These are phyloP conservation scores for Anser brachyrhynchus DNA, from an alignment of 2,113 vertebrate genomes.

Conservation along the genomic window DNA sequence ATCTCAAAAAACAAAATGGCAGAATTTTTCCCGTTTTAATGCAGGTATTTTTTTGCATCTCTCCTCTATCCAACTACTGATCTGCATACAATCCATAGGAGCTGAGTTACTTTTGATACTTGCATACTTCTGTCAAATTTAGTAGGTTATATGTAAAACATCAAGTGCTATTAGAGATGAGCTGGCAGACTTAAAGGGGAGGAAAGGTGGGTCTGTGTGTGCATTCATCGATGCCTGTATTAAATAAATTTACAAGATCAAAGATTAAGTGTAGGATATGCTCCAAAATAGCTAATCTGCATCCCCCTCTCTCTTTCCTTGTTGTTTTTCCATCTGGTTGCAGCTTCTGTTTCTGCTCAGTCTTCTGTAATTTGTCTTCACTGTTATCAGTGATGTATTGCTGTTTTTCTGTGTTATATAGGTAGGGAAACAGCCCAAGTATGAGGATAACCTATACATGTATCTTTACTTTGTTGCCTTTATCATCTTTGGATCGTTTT, in stretches of 20 bases:
- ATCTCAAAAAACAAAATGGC: neutral
- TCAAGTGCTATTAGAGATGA: neutral
- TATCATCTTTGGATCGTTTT: conserved; percentile 97
- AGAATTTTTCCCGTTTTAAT: neutral
- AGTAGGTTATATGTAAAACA: neutral
- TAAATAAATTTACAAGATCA: neutral
- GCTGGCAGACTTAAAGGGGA: neutral
- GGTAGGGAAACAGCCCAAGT: conserved; percentile 83
- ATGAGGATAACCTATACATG: conserved; percentile 86
- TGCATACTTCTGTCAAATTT: neutral
- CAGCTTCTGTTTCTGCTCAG: neutral
- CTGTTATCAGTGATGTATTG: neutral
- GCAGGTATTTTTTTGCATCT: neutral
- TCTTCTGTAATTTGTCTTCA: neutral
- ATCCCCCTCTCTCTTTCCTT: neutral
- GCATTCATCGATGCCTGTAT: neutral
- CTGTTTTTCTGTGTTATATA: conserved; percentile 67
- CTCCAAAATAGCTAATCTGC: neutral
- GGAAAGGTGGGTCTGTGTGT: neutral
- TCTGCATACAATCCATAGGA: neutral
- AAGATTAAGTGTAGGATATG: neutral
- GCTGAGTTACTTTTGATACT: neutral
- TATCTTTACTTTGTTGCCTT: conserved; percentile 96
- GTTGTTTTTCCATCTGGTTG: neutral
- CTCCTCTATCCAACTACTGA: neutral